Base-by-base conservation (phyloP, 2,797 vertebrate species). In the Spondyliosoma cantharus region DNA sequence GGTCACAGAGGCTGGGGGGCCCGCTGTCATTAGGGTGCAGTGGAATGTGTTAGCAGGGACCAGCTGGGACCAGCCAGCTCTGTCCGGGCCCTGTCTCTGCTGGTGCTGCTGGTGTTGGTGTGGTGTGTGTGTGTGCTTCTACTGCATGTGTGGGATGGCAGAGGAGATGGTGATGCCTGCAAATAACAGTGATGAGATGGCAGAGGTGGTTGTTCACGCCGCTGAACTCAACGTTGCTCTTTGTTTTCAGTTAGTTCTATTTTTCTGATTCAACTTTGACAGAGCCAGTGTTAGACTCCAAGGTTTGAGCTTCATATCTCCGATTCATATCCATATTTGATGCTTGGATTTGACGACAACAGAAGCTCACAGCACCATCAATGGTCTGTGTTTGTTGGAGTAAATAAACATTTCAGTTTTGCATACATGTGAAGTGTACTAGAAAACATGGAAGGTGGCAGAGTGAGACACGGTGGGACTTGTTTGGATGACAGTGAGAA, bases 1-100 rank as follows among this genome's bases (percentile, higher is more conserved):
- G 94, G 93, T 95, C 92, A 93, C 84, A 87, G 90, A 85, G 85
- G 92, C 92, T 93, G 90, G 85, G 92, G 93, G 94, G 90, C 91
- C 92, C 77, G 60, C 91, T 94, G 94, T 95, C 94, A 95, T 96
- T 96, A 96, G 94, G 94, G 94, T 95, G 94, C 95, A 92, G 92
- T 92, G 95, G 95, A 96, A 96, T 95, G 95, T 95, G 93, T 95
- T 95, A 94, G 94, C 91, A 90, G 85, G 87, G 92, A 94, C 93
- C 95, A 96, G 95, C 95, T 96, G 95, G 93, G 95, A 95, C 93
- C 93, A 91, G 88, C 76, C 83, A 53, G 74, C 86, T 80, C 87
- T 75, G 75, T 90, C 86, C 71, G 22, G 70, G 91, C 86, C 78
- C 84, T 87, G 76, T 76, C 84, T 87, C 62, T 74, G 86, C 88